Evolutionary conservation across 1,140 invertebrate species (phyloP).

Genomic region (Drosophila orosa): DNA sequence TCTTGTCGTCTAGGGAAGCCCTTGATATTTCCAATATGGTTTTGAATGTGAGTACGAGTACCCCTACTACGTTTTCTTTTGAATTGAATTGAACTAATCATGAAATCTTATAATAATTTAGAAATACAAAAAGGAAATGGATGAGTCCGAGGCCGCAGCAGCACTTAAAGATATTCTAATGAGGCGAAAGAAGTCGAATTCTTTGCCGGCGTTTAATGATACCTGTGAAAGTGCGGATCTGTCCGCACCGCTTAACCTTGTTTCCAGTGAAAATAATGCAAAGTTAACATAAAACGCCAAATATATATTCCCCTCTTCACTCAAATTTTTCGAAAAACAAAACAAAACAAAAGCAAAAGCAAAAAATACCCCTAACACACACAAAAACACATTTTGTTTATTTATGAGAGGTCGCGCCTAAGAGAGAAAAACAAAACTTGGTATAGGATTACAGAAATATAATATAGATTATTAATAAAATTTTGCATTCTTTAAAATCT

Average conservation of each 20-base stretch:
- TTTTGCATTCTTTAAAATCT: conserved; percentile 56
- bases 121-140: conserved; percentile 71
- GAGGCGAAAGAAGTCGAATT: conserved; percentile 62
- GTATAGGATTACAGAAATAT: conserved; percentile 39
- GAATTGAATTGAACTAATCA: neutral
- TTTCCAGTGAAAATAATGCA: conserved; percentile 81
- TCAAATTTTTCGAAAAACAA: conserved; percentile 37
- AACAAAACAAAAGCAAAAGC: neutral
- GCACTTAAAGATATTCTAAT: conserved; percentile 69
- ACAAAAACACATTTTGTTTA: conserved; percentile 60
- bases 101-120: conserved; percentile 26
- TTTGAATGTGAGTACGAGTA: conserved; percentile 42
- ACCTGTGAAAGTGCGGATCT: conserved; percentile 66
- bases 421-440: conserved; percentile 34
- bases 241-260: conserved; percentile 77
- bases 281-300: conserved; percentile 82
- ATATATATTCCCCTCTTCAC: conserved; percentile 63
- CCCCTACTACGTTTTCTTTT: neutral
- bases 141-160: conserved; percentile 52
- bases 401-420: conserved; percentile 60
- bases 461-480: conserved; percentile 50
- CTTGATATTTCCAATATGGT: conserved; percentile 38
- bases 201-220: conserved; percentile 65
- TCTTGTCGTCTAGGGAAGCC: conserved; percentile 35
- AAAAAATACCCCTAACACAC: conserved; percentile 23